A percentile compares a stretch with the other conserved stretches of the same genome.
Conservation (phyloP, 1,140 invertebrate species). For the Drosophila punjabiensis region DNA sequence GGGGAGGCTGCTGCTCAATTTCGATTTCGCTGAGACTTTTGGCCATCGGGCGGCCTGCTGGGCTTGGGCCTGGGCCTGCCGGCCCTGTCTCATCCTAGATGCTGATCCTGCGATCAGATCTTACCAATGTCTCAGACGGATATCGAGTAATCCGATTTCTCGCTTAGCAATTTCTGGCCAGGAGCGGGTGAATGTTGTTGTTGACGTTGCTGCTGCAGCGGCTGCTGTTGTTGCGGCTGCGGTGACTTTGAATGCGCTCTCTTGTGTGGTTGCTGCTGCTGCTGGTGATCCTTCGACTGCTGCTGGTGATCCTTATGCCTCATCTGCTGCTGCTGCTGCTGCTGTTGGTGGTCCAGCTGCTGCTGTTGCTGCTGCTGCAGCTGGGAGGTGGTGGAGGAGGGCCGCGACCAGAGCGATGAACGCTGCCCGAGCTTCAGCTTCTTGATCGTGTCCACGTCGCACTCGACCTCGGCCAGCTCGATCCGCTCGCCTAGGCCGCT, state of each 20-base stretch:
- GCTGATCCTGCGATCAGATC: slow-evolving; percentile 74
- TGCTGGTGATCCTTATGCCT: slow-evolving; percentile 85
- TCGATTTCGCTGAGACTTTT: slow-evolving; percentile 15
- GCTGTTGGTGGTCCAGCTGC: slow-evolving; percentile 79
- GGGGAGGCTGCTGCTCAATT: slow-evolving; percentile 17
- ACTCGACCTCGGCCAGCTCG: slow-evolving; percentile 90
- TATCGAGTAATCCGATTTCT: slow-evolving; percentile 85
- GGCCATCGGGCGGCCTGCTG: slow-evolving; percentile 34
- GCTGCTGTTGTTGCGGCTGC: slow-evolving; percentile 78
- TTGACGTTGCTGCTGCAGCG: slow-evolving; percentile 74
- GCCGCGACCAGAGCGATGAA: slow-evolving; percentile 91
- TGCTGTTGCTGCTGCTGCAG: slow-evolving; percentile 85
- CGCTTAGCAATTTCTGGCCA: slow-evolving; percentile 80
- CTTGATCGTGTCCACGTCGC: slow-evolving; percentile 91
- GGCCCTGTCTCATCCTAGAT: slow-evolving; percentile 57
- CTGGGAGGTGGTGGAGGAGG: slow-evolving; percentile 86
- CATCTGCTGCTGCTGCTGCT: slow-evolving; percentile 67
- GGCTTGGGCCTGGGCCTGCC: slow-evolving; percentile 18
- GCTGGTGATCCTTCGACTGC: slow-evolving; percentile 64
- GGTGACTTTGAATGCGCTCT: slow-evolving; percentile 74
- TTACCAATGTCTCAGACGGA: slow-evolving; percentile 84
- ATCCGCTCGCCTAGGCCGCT: slow-evolving; percentile 77
- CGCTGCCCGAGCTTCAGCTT: slow-evolving; percentile 90
- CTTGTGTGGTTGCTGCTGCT: slow-evolving; percentile 67
- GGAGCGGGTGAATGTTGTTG: slow-evolving; percentile 82